A percentile compares a stretch with the other conserved stretches of the same genome.
Conservation (phyloP, 2,888 invertebrate species). For the Mayetiola destructor region DNA sequence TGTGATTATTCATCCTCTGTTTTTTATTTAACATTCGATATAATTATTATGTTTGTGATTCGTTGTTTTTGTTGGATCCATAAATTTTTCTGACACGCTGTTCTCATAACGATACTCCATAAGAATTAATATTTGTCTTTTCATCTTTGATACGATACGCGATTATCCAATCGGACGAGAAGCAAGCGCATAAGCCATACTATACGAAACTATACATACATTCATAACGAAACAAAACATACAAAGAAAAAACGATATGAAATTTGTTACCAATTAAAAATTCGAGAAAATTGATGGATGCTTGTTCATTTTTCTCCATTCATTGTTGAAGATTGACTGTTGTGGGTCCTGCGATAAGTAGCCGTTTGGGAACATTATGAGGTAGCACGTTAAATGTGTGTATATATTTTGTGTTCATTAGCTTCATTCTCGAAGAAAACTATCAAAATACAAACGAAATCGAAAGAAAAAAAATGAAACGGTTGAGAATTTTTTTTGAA, state of each 20-base stretch:
- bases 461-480: too few species aligned
- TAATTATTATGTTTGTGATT: slow-evolving; percentile 11
- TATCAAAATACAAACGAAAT: neutral
- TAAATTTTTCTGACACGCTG: slow-evolving; percentile 11
- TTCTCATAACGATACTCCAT: slow-evolving; percentile 6
- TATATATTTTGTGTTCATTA: neutral
- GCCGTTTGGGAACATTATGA: neutral
- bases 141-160: neutral
- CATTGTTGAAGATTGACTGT: too few species aligned
- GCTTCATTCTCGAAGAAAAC: neutral
- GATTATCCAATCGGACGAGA: too few species aligned
- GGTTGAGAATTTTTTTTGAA: too few species aligned
- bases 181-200: too few species aligned
- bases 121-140: neutral
- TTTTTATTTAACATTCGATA: slow-evolving; percentile 3
- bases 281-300: neutral
- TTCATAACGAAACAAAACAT: too few species aligned
- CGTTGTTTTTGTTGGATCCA: too few species aligned
- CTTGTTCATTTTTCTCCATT: too few species aligned
- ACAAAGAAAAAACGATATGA: neutral
- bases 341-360: too few species aligned
- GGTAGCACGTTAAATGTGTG: slow-evolving; percentile 5
- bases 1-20: too few species aligned
- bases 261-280: neutral
- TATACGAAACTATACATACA: too few species aligned